Conservation (phyloP, 2,888 invertebrate species). For the Pachydiplax longipennis region DNA sequence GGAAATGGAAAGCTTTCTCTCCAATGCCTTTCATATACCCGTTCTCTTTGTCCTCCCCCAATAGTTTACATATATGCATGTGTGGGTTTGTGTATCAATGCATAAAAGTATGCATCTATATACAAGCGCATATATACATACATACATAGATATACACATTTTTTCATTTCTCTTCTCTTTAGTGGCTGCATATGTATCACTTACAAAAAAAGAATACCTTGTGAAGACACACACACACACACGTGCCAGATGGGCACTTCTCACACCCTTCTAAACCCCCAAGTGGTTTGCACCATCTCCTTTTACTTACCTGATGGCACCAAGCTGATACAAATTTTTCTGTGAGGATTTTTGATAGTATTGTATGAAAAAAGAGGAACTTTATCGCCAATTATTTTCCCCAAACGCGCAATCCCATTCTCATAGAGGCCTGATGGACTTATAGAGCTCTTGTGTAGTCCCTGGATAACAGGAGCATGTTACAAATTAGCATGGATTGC, state of each 20-base stretch:
- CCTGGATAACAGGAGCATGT: slow-evolving; percentile 14
- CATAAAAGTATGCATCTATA: too few species aligned
- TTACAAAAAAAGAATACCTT: slow-evolving; percentile 28
- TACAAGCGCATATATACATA: background rate
- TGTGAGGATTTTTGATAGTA: background rate
- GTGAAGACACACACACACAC: slow-evolving; percentile 34
- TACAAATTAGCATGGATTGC: slow-evolving; percentile 9
- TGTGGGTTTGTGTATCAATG: too few species aligned
- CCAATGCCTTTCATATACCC: slow-evolving; percentile 29
- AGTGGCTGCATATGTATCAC: slow-evolving; percentile 38
- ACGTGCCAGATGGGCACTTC: slow-evolving; percentile 11
- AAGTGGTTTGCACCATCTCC: slow-evolving; percentile 14
- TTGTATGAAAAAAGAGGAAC: background rate
- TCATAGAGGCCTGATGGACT: background rate
- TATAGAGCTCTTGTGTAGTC: background rate
- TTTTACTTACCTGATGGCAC: slow-evolving; percentile 17
- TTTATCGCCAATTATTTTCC: slow-evolving; percentile 3
- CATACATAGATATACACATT: slow-evolving; percentile 34
- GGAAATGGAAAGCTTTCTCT: slow-evolving; percentile 48
- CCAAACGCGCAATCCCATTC: background rate
- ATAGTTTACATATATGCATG: slow-evolving; percentile 30
- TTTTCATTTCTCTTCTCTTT: slow-evolving; percentile 16
- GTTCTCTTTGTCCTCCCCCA: slow-evolving; percentile 7
- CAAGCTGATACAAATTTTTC: slow-evolving; percentile 5
- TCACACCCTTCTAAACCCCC: slow-evolving; percentile 11